phyloP scores from a whole-genome alignment of 2,797 vertebrate genomes.

The Arrhamphus sclerolepis region DNA sequence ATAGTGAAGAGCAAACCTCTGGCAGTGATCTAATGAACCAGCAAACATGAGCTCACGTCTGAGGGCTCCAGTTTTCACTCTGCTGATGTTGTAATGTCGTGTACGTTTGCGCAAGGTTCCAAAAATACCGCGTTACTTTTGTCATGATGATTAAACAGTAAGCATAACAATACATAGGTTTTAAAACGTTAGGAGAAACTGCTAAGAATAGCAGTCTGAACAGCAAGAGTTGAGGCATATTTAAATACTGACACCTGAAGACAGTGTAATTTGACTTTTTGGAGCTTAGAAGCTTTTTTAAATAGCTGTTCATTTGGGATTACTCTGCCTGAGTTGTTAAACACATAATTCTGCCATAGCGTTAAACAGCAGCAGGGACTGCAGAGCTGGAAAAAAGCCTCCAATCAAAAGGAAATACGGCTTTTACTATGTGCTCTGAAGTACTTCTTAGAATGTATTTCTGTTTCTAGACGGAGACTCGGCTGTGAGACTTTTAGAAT shows the following conservation, averaged over 20 bases:
- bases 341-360: constrained; percentile 23
- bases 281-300: constrained; percentile 11
- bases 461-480: not conserved
- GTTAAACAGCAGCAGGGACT: constrained; percentile 3
- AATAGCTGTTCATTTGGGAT: not conserved
- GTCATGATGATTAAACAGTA: too few species aligned
- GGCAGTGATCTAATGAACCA: too few species aligned
- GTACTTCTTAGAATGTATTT: constrained; percentile 15
- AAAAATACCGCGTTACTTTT: too few species aligned
- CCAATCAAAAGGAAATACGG: not conserved
- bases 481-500: not conserved
- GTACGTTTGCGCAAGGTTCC: too few species aligned
- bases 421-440: not conserved
- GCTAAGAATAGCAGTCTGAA: too few species aligned
- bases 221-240: constrained; percentile 10
- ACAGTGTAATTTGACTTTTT: constrained; percentile 30
- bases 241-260: not conserved
- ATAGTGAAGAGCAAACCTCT: too few species aligned
- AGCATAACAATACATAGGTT: too few species aligned
- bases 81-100: too few species aligned
- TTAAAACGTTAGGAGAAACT: too few species aligned
- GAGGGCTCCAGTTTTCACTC: too few species aligned
- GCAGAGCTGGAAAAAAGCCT: constrained; percentile 1
- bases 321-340: constrained; percentile 13
- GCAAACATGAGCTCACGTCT: too few species aligned